These are phyloP conservation scores for Agrotis puta DNA, from an alignment of 2,888 invertebrate genomes.

Conservation along the genomic window DNA sequence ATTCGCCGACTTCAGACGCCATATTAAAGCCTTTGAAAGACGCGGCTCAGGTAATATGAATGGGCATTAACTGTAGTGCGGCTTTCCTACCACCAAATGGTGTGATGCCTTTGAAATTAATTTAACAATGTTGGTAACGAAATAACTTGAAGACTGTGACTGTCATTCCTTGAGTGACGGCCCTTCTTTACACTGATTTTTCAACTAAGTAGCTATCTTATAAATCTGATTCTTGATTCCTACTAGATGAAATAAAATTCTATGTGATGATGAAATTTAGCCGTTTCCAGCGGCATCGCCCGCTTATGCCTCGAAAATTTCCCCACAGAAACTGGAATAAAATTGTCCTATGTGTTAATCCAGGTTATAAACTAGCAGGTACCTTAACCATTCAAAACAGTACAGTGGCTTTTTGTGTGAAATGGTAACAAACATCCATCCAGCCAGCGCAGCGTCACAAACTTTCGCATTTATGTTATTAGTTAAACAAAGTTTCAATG, in stretches of 20 bases:
- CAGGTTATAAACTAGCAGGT: too few relatives aligned
- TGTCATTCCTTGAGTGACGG: background rate
- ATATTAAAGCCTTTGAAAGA: constrained; percentile 60
- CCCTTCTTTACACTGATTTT: background rate
- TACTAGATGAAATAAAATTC: background rate
- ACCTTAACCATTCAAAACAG: too few relatives aligned
- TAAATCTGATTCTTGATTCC: background rate
- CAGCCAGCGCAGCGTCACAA: too few relatives aligned
- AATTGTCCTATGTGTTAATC: too few relatives aligned
- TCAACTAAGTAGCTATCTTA: background rate
- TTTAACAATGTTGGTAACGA: constrained; percentile 39
- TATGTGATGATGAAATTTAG: too few relatives aligned
- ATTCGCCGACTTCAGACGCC: constrained; percentile 44
- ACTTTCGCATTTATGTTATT: too few relatives aligned
- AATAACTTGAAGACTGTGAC: constrained; percentile 18
- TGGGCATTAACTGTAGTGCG: constrained; percentile 58
- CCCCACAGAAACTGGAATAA: too few relatives aligned
- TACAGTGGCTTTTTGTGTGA: too few relatives aligned
- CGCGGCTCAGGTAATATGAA: constrained; percentile 55
- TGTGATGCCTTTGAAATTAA: constrained; percentile 45
- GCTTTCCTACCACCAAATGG: constrained; percentile 52
- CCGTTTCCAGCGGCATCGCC: too few relatives aligned
- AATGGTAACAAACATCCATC: too few relatives aligned
- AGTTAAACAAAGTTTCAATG: too few relatives aligned
- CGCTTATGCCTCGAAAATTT: too few relatives aligned